These are phyloP conservation scores for Nematolebias whitei DNA, from an alignment of 2,113 vertebrate species.

Conservation along the genomic window DNA sequence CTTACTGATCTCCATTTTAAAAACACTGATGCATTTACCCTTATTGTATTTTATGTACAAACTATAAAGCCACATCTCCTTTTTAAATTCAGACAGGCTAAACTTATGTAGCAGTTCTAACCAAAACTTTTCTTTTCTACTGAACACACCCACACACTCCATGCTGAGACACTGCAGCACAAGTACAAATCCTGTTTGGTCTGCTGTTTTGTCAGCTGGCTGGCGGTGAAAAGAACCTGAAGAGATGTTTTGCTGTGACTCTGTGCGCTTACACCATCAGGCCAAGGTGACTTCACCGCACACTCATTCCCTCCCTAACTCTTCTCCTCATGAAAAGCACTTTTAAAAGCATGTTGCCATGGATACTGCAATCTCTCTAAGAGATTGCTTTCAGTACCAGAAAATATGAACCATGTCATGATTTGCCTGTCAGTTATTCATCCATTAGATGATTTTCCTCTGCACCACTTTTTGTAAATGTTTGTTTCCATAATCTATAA, in stretches of 20 bases:
- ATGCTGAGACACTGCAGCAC: not conserved
- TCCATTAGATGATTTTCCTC: constrained; percentile 2
- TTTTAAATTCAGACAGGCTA: not conserved
- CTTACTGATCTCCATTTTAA: too few relatives aligned
- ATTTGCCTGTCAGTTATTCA: constrained; percentile 55
- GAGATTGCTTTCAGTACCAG: constrained; percentile 56
- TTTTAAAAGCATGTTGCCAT: constrained; percentile 74
- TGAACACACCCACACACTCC: not conserved
- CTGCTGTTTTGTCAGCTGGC: not conserved
- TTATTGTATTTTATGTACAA: too few relatives aligned
- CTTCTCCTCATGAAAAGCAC: constrained; percentile 62
- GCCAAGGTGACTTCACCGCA: constrained; percentile 58
- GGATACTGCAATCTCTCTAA: constrained; percentile 68
- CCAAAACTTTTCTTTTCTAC: not conserved
- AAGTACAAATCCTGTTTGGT: not conserved
- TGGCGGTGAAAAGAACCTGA: not conserved
- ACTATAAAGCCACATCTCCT: too few relatives aligned
- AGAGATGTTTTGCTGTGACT: constrained; percentile 26
- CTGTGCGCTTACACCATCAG: constrained; percentile 34
- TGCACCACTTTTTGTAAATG: not conserved
- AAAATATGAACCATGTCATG: constrained; percentile 55
- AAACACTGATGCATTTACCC: too few relatives aligned
- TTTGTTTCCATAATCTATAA: not conserved
- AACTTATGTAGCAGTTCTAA: not conserved
- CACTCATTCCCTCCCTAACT: constrained; percentile 43